phyloP scores from a whole-genome alignment of 2,888 invertebrate species.

The Blastobasis adustella region DNA sequence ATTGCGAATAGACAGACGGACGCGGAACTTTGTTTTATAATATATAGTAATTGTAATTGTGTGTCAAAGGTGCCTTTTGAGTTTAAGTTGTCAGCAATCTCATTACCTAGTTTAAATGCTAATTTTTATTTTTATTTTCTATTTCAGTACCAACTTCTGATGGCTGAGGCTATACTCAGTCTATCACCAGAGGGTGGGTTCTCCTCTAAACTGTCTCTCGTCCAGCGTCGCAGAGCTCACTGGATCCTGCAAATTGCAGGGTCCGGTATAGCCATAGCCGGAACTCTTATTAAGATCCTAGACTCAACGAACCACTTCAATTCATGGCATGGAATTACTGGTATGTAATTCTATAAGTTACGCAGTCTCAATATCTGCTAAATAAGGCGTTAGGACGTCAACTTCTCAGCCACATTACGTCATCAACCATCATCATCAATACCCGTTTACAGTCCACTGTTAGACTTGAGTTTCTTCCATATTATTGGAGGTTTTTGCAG shows the following conservation, averaged over 20 bases:
- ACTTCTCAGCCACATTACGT: too few relatives aligned
- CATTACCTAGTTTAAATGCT: too few relatives aligned
- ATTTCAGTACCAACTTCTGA: constrained; percentile 39
- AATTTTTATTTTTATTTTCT: neutral
- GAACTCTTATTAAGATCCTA: constrained; percentile 30
- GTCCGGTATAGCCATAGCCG: constrained; percentile 33
- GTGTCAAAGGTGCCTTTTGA: neutral
- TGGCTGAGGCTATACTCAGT: constrained; percentile 37
- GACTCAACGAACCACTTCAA: constrained; percentile 30
- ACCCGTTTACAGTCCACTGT: too few relatives aligned
- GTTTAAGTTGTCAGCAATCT: neutral
- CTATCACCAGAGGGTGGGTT: constrained; percentile 33
- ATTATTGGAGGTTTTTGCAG: too few relatives aligned
- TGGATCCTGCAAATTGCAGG: constrained; percentile 35
- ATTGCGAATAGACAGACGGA: too few relatives aligned
- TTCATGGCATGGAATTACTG: constrained; percentile 31
- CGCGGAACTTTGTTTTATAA: too few relatives aligned
- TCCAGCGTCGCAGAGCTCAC: constrained; percentile 33
- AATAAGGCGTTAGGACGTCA: too few relatives aligned
- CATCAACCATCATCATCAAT: too few relatives aligned
- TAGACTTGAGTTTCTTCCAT: too few relatives aligned
- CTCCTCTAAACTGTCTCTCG: constrained; percentile 27
- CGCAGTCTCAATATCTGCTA: too few relatives aligned
- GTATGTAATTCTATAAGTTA: constrained; percentile 5
- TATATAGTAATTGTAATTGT: too few relatives aligned